These are phyloP conservation scores for Cheirogaleus medius DNA, from an alignment of 2,113 vertebrate species.

Conservation along the genomic window DNA sequence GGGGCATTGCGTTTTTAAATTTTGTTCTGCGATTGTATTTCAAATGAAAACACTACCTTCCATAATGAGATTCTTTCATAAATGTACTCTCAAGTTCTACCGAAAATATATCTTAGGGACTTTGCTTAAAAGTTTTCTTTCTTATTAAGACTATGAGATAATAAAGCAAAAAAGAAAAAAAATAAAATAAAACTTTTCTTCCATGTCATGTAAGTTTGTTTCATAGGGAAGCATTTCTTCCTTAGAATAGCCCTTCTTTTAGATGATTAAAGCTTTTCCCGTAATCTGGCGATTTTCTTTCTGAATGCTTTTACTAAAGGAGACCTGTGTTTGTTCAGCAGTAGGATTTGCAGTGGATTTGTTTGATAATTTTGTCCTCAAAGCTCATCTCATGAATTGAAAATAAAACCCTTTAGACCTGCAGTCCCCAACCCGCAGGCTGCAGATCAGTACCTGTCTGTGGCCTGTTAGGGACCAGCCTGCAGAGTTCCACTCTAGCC, in stretches of 20 bases:
- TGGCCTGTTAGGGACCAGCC: too few species aligned
- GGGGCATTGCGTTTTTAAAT: neutral
- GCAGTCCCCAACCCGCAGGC: too few species aligned
- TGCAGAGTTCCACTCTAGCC: too few species aligned
- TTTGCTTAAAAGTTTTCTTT: neutral
- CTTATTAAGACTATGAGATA: too few species aligned
- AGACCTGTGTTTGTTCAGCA: neutral
- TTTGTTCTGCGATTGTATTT: neutral
- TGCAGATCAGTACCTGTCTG: too few species aligned
- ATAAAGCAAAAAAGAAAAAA: too few species aligned
- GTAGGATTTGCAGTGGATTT: neutral
- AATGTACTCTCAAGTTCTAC: neutral
- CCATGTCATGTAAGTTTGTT: neutral
- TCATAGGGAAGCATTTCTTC: neutral
- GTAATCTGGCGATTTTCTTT: neutral
- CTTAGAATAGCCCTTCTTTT: neutral
- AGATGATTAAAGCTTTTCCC: neutral
- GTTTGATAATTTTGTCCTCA: neutral
- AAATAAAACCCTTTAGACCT: neutral
- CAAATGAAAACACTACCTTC: neutral
- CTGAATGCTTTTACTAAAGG: neutral
- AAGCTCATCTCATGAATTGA: neutral
- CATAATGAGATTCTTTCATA: neutral
- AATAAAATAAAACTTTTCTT: neutral
- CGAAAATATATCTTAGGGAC: neutral